Evolutionary conservation across 1,140 invertebrate species (phyloP), one percentile per base, ranked within the genome.

Genomic region (Drosophila sp.): DNA sequence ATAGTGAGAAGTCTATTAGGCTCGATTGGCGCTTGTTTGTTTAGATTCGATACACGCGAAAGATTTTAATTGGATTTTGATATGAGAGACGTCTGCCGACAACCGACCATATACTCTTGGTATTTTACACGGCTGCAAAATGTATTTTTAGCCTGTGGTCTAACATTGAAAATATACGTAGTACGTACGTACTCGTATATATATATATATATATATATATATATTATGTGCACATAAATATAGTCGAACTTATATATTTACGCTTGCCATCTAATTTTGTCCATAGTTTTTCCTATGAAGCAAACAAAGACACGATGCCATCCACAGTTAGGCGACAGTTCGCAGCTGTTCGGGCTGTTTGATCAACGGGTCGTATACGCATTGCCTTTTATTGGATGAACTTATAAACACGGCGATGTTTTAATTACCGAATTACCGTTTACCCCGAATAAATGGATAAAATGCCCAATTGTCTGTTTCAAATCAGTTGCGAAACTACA

Each of bases 51-150:
- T 62, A 78, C 36, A 75, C 65, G 78, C 73, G 70, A 81, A 81
- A 72, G 75, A 81, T 87, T 87, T 87, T 86, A 87, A 86, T 86
- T 86, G 75, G 82, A 86, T 87, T 86, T 82, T 87, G 82, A 86
- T 82, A 72, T 82, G 82, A 79, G 32, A 76, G 61, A 25, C 18
- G 34, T 25, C 50, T 11, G 45, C 41, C 21, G 36, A 13, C 53
- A 25, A 41, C n/a, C 27, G 11, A 29, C 43, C 38, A 80, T 64
- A 65, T 77, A 50, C 80, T 63, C 58, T 77, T 74, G 59, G 73
- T 63, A 65, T 72, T 84, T 84, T 83, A 80, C 81, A 76, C 76
- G 41, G 32, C 32, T 58, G 45, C 53, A 51, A 16, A 45, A 40
- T 67, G 7, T 86, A 86, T 82, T 78, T 86, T 82, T 87, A 78